Evolutionary conservation across 1,140 invertebrate species (phyloP), one percentile per base, ranked within the genome.

Genomic region (Phymastichus coffea): DNA sequence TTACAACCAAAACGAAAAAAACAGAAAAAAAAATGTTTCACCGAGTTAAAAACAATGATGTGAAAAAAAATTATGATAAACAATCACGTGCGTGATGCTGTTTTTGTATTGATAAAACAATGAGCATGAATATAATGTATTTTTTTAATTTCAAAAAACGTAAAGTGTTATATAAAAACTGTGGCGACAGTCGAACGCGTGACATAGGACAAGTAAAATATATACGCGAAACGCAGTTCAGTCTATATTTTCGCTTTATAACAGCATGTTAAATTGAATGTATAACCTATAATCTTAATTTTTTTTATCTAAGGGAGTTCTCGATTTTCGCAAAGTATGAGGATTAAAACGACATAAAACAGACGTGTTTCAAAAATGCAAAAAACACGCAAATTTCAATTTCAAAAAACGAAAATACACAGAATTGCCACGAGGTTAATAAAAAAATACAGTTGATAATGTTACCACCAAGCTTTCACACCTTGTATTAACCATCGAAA

Each of bases 61-160:
- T n/a, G n/a, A 23, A n/a, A 52, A 46, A 20, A 52, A 52, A 51
- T 44, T 37, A 52, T 28, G 43, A 48, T 53, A 47, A 57, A 58
- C 43, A 44, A 52, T 54, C 25, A 48, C 58, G 23, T 40, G 35
- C 28, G 35, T 41, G 44, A 60, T 47, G 35, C 17, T 60, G 51
- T 60, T 60, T 56, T 54, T 60, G 51, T 60, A 54, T 54, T 22
- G 30, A 59, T n/a, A n/a, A n/a, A n/a, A n/a, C n/a, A n/a, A n/a
- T 33, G 12, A 33, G 12, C 17, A 54, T 23, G 28, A 23, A 60
- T 37, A 60, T 38, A 47, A 60, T 54, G 58, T 60, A 60, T 60
- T 60, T 60, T 60, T 60, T 60, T 60, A 60, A 54, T 60, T 60
- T 54, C 58, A 23, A 60, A 54, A 17, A 47, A 48, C 28, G 28